Conservation (phyloP, 2,797 vertebrate genomes). For the Phalloptychus januarius region DNA sequence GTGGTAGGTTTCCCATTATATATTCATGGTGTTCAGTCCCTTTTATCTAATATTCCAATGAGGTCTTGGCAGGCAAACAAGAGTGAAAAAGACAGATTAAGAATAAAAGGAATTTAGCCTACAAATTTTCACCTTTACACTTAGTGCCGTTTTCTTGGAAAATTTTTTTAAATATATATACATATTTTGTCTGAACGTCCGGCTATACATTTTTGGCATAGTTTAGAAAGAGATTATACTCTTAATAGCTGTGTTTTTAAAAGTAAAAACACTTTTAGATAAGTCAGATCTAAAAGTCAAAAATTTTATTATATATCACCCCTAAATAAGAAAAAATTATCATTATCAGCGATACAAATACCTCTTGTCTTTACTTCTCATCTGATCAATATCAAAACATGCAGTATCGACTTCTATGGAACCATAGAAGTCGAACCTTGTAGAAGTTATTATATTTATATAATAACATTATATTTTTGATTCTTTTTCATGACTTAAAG, state of each 20-base stretch:
- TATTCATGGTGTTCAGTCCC: neutral
- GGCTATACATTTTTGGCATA: neutral
- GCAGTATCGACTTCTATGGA: too few species aligned
- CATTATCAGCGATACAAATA: too few species aligned
- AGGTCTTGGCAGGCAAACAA: neutral
- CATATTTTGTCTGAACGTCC: neutral
- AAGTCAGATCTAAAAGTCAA: neutral
- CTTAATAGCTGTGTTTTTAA: neutral
- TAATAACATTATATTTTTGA: neutral
- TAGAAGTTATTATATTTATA: too few species aligned
- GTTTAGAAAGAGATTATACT: too few species aligned
- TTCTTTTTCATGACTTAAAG: neutral
- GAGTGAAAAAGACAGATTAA: neutral
- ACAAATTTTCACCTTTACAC: neutral
- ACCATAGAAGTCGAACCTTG: too few species aligned
- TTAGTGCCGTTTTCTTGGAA: neutral
- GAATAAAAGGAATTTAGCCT: neutral
- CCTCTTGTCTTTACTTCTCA: too few species aligned
- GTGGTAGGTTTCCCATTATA: neutral
- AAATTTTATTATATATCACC: too few species aligned
- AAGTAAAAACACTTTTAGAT: neutral
- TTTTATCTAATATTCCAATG: constrained; percentile 2
- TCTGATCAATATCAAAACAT: too few species aligned
- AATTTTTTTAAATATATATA: neutral
- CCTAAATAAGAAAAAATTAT: too few species aligned